Conservation (phyloP, 30 jellyfish, hydroid and myxozoan genomes). For the Morbakka virulenta region DNA sequence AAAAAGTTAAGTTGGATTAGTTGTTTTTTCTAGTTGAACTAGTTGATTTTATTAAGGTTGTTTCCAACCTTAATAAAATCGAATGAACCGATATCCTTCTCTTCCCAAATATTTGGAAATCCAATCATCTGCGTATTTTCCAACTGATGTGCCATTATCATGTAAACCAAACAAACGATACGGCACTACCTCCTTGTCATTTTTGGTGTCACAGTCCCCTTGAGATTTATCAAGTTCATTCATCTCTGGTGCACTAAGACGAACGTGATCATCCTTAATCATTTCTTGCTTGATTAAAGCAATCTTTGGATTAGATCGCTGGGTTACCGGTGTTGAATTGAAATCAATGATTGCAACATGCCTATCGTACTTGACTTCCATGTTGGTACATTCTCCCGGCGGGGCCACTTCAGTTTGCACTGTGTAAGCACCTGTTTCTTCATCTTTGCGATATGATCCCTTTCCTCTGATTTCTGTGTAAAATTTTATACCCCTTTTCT, state of each 20-base stretch:
- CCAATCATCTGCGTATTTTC: conserved; percentile 49
- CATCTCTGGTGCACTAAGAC: conserved; percentile 48
- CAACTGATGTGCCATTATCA: conserved; percentile 27
- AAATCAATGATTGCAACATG: conserved; percentile 48
- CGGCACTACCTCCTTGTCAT: conserved; percentile 1
- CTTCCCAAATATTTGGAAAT: conserved; percentile 22
- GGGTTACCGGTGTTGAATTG: conserved; percentile 22
- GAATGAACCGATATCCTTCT: conserved; percentile 1
- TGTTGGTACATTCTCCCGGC: conserved; percentile 40
- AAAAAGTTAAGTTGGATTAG: too few species aligned
- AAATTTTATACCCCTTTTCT: too few species aligned
- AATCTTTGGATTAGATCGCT: conserved; percentile 11
- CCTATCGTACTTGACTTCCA: conserved; percentile 52
- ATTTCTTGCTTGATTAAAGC: conserved; percentile 20
- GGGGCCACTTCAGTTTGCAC: too few species aligned
- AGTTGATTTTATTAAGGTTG: too few species aligned
- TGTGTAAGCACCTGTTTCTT: too few species aligned
- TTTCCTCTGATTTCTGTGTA: too few species aligned
- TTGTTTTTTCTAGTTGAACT: too few species aligned
- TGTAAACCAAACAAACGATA: conserved; percentile 6
- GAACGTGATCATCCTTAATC: conserved; percentile 6
- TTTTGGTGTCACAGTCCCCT: neutral
- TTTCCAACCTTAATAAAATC: neutral
- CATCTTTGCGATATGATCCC: too few species aligned
- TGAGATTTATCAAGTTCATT: conserved; percentile 10